phyloP scores from a whole-genome alignment of 1,140 invertebrate genomes.

The Caenorhabditis inopinata region DNA sequence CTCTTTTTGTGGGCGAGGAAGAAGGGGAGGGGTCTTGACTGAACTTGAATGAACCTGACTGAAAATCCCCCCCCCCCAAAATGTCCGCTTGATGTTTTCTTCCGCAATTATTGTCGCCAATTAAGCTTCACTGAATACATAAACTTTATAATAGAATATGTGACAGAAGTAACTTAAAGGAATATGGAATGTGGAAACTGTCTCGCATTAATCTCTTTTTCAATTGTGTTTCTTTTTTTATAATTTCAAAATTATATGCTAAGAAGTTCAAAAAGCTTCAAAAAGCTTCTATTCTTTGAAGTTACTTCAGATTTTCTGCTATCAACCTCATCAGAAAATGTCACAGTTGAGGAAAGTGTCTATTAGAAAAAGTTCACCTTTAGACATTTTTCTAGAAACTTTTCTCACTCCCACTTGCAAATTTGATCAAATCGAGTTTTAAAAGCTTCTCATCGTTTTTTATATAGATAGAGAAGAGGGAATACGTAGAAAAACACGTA shows the following conservation, averaged over 20 bases:
- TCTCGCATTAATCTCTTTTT: too few species aligned
- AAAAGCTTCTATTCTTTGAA: too few species aligned
- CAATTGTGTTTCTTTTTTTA: too few species aligned
- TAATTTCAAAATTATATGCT: too few species aligned
- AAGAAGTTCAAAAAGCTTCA: too few species aligned
- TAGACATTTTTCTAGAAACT: not conserved
- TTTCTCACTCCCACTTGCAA: not conserved
- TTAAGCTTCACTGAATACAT: not conserved
- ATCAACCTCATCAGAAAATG: not conserved
- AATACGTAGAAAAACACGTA: not conserved
- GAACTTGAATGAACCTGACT: constrained; percentile 31
- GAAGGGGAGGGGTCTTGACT: not conserved
- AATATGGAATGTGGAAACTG: too few species aligned
- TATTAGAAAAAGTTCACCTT: not conserved
- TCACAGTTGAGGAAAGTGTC: not conserved
- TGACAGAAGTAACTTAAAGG: too few species aligned
- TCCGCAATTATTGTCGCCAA: not conserved
- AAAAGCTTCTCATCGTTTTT: constrained; percentile 2
- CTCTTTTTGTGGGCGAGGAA: not conserved
- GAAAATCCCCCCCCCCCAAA: not conserved
- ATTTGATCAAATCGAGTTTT: constrained; percentile 19
- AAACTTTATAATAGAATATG: too few species aligned
- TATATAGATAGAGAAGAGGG: not conserved
- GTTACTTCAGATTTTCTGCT: not conserved
- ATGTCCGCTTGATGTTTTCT: too few species aligned